Conservation (phyloP, 1,140 invertebrate genomes). For the Drosophila virilis region DNA sequence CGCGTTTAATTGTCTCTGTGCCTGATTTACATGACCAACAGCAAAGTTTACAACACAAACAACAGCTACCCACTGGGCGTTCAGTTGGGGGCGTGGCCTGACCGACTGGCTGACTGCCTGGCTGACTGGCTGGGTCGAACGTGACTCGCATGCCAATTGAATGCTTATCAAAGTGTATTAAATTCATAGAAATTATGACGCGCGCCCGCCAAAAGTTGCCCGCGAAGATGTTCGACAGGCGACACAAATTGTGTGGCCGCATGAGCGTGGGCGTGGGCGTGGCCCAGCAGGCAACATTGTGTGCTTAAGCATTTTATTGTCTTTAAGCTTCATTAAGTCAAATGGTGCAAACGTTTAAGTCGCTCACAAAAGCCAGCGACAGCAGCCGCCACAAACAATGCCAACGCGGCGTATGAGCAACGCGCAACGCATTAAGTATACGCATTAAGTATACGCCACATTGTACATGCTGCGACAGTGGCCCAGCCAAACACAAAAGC, state of each 20-base stretch:
- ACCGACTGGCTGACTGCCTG: not conserved
- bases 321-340: constrained; percentile 83
- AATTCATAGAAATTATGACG: constrained; percentile 82
- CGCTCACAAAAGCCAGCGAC: constrained; percentile 27
- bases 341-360: constrained; percentile 71
- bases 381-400: constrained; percentile 8
- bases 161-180: constrained; percentile 81
- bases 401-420: constrained; percentile 38
- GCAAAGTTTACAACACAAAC: constrained; percentile 67
- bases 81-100: not conserved
- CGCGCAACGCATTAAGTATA: constrained; percentile 38
- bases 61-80: constrained; percentile 7
- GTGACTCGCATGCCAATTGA: constrained; percentile 77
- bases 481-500: not conserved
- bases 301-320: constrained; percentile 80
- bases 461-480: constrained; percentile 5
- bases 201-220: constrained; percentile 62
- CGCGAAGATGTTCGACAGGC: constrained; percentile 22
- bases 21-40: constrained; percentile 74
- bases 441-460: constrained; percentile 37
- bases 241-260: constrained; percentile 6
- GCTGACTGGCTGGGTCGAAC: constrained; percentile 40
- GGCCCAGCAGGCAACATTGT: constrained; percentile 32
- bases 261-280: not conserved
- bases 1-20: constrained; percentile 70